Evolutionary conservation across 1,140 invertebrate species (phyloP).

Genomic region (Dendrolimus punctatus): DNA sequence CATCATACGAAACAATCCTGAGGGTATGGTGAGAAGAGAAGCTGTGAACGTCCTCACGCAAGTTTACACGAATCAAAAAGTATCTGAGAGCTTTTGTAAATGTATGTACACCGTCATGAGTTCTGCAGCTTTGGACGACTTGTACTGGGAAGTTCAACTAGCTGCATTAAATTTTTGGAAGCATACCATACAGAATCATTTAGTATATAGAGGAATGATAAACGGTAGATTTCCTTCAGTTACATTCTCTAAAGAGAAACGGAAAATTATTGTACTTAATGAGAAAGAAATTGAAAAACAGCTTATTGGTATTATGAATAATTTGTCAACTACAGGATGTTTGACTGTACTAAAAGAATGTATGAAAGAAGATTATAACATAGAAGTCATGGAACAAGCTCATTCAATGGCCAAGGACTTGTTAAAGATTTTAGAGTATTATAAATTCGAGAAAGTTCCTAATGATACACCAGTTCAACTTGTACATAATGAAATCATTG

Average conservation of each 20-base stretch:
- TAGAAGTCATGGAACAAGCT: conserved; percentile 75
- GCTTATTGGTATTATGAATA: conserved; percentile 74
- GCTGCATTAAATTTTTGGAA: conserved; percentile 78
- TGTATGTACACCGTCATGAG: conserved; percentile 58
- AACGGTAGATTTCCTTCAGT: conserved; percentile 80
- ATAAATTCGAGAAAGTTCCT: conserved; percentile 46
- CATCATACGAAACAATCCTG: conserved; percentile 65
- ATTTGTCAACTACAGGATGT: conserved; percentile 75
- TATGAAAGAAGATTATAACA: conserved; percentile 76
- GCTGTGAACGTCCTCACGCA: conserved; percentile 74
- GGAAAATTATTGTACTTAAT: conserved; percentile 79
- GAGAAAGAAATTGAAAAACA: conserved; percentile 75
- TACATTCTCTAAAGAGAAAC: conserved; percentile 78
- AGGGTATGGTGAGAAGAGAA: conserved; percentile 79
- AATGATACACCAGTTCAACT: not conserved
- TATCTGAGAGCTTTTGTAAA: conserved; percentile 61
- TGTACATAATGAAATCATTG: no score
- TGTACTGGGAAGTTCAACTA: conserved; percentile 83
- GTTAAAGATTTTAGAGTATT: conserved; percentile 67
- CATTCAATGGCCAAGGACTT: conserved; percentile 71
- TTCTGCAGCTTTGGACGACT: conserved; percentile 74
- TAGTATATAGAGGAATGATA: conserved; percentile 80
- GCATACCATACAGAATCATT: conserved; percentile 73
- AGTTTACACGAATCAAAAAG: conserved; percentile 75
- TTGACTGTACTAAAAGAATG: conserved; percentile 75